phyloP scores from a whole-genome alignment of 23 tunicate genomes.

The Oikopleura vanhoeffeni region DNA sequence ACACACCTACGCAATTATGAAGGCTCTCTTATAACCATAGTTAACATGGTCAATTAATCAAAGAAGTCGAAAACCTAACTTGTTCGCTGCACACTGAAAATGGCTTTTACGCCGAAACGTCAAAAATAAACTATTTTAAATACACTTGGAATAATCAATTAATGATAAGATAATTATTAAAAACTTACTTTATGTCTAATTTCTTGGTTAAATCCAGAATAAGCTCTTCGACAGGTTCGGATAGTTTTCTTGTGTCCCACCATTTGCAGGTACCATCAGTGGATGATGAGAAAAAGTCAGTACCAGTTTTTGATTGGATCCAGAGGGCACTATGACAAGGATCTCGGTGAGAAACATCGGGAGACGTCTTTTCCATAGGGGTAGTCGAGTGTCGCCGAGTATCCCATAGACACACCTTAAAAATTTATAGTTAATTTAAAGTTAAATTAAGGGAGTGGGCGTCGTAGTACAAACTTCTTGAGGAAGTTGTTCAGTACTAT shows the following conservation, averaged over 20 bases:
- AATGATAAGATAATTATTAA: not conserved
- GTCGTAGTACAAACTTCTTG: too few species aligned
- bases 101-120: too few species aligned
- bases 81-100: too few species aligned
- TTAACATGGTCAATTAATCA: too few species aligned
- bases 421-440: too few species aligned
- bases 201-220: conserved; percentile 71
- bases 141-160: not conserved
- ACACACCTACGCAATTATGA: too few species aligned
- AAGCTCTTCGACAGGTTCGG: conserved; percentile 73
- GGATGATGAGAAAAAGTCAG: conserved; percentile 89
- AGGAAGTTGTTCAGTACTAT: too few species aligned
- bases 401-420: not conserved
- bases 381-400: not conserved
- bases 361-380: not conserved
- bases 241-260: conserved; percentile 93
- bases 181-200: conserved; percentile 30
- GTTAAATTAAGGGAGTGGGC: too few species aligned
- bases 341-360: not conserved
- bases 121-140: too few species aligned
- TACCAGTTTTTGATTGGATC: conserved; percentile 57
- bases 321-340: not conserved
- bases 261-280: conserved; percentile 89
- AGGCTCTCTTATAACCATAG: too few species aligned
- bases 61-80: too few species aligned